phyloP scores from a whole-genome alignment of 2,888 invertebrate species.

The Bruchidius siliquastri region DNA sequence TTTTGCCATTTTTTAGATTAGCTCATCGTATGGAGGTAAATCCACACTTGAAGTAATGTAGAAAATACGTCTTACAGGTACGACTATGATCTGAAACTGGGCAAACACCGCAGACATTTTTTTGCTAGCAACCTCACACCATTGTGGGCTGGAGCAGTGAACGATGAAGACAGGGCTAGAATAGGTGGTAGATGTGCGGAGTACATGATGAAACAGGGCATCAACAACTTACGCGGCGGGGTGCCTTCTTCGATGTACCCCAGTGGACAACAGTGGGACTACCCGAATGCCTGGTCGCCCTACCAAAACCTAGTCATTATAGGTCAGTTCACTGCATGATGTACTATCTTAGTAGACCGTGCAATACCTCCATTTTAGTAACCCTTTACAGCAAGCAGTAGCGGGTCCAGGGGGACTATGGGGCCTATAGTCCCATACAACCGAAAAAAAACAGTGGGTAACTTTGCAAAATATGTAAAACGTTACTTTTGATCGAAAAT shows the following conservation, averaged over 20 bases:
- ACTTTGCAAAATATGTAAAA: too few species aligned
- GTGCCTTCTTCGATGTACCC: slow-evolving; percentile 59
- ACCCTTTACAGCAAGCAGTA: too few species aligned
- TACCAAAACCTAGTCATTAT: slow-evolving; percentile 70
- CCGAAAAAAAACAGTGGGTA: too few species aligned
- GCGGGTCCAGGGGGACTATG: too few species aligned
- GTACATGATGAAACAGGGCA: slow-evolving; percentile 50
- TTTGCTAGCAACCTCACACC: slow-evolving; percentile 68
- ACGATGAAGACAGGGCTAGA: slow-evolving; percentile 20
- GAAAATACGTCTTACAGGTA: slow-evolving; percentile 17
- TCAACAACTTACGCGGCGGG: slow-evolving; percentile 54
- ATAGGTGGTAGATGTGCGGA: slow-evolving; percentile 49
- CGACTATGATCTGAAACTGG: slow-evolving; percentile 59
- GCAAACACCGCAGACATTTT: slow-evolving; percentile 58
- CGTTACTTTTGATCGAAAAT: too few species aligned
- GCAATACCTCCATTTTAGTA: too few species aligned
- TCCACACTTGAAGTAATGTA: too few species aligned
- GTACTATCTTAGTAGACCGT: too few species aligned
- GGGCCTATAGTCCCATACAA: too few species aligned
- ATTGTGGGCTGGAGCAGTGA: slow-evolving; percentile 59
- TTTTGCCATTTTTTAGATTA: too few species aligned
- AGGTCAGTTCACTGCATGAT: slow-evolving; percentile 37
- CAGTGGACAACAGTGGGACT: slow-evolving; percentile 73
- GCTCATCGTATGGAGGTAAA: too few species aligned
- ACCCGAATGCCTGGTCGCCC: slow-evolving; percentile 84